These are phyloP conservation scores for Sinocyclocheilus grahami DNA, from an alignment of 2,113 vertebrate species.

Conservation along the genomic window DNA sequence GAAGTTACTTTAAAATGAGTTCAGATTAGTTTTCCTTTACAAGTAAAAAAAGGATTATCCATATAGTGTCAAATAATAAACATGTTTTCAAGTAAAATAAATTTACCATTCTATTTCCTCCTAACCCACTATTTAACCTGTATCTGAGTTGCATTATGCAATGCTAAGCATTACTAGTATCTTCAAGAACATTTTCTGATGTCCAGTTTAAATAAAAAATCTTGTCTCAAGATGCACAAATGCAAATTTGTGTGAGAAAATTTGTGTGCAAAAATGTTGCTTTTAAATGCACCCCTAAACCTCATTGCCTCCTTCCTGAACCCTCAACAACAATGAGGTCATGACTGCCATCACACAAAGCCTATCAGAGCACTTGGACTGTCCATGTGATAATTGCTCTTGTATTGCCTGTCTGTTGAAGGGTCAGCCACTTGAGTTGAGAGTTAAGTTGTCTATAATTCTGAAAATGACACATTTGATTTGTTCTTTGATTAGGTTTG, in stretches of 20 bases:
- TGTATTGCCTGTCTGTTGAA: conserved; percentile 54
- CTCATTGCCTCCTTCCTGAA: conserved; percentile 39
- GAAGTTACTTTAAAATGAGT: background rate
- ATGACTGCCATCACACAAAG: conserved; percentile 49
- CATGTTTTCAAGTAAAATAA: background rate
- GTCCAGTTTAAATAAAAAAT: background rate
- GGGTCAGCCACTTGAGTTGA: conserved; percentile 52
- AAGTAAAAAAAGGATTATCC: background rate
- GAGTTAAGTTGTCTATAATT: conserved; percentile 22
- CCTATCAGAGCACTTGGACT: conserved; percentile 48
- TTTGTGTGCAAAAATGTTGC: background rate
- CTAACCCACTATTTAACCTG: too few relatives aligned
- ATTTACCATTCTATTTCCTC: background rate
- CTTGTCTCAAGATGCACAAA: background rate
- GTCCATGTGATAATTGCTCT: conserved; percentile 54
- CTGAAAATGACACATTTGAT: background rate
- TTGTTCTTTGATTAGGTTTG: background rate
- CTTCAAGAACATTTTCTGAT: background rate
- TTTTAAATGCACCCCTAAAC: conserved; percentile 27
- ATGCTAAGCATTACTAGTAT: background rate
- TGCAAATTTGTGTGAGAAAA: conserved; percentile 13
- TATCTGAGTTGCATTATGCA: background rate
- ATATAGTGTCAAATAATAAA: background rate
- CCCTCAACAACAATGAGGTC: conserved; percentile 51
- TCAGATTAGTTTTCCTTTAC: background rate